Conservation (phyloP, 2,888 invertebrate species). For the Chrysodeixis includens region DNA sequence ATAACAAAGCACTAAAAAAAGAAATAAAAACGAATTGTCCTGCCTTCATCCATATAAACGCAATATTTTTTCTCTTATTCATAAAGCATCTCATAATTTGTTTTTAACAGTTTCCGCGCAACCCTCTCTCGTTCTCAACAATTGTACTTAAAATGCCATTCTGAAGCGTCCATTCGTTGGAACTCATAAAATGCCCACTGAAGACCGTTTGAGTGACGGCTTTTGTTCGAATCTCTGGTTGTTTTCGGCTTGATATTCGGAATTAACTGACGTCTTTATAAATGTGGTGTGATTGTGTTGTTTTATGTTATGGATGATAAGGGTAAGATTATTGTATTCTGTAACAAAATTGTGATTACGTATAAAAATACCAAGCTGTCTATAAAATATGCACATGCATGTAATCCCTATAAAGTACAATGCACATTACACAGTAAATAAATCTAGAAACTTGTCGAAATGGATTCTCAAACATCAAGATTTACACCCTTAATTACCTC, state of each 20-base stretch:
- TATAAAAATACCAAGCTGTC: no score
- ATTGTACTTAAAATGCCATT: constrained; percentile 16
- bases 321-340: neutral
- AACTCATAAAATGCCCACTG: constrained; percentile 16
- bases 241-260: constrained; percentile 34
- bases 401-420: no score
- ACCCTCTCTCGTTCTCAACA: constrained; percentile 8
- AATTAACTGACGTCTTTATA: constrained; percentile 40
- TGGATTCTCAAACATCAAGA: no score
- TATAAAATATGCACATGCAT: no score
- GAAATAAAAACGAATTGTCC: neutral
- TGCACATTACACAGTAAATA: no score
- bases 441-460: no score
- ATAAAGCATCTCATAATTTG: constrained; percentile 24
- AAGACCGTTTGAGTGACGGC: constrained; percentile 28
- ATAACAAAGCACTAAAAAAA: neutral
- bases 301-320: neutral
- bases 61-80: constrained; percentile 2
- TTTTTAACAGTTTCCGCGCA: constrained; percentile 32
- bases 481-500: no score
- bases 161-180: constrained; percentile 12
- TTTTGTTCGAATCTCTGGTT: constrained; percentile 33
- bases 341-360: no score
- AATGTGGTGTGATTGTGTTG: constrained; percentile 29
- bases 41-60: neutral